Evolutionary conservation across 2,797 vertebrate species (phyloP).

Genomic region (Anguilla anguilla): DNA sequence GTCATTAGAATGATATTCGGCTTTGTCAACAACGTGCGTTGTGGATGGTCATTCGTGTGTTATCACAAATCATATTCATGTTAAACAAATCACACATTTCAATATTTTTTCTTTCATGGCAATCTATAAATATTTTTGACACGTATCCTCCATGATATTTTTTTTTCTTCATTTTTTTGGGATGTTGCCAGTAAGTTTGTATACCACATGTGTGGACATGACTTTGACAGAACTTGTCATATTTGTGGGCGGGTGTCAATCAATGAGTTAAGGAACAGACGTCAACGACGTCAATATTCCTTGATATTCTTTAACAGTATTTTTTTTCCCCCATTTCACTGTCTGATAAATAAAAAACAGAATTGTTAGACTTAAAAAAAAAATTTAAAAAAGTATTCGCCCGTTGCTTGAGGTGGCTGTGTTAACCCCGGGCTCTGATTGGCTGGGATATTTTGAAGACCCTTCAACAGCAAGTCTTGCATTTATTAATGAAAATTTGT

Average conservation of each 20-base stretch:
- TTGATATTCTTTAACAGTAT: constrained; percentile 12
- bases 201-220: too few species aligned
- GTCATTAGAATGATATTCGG: background rate
- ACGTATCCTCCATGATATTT: background rate
- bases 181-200: too few species aligned
- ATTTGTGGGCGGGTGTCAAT: background rate
- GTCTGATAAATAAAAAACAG: constrained; percentile 21
- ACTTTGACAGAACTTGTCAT: background rate
- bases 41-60: background rate
- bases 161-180: too few species aligned
- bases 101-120: background rate
- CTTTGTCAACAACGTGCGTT: background rate
- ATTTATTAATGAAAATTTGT: constrained; percentile 48
- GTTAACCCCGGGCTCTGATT: background rate
- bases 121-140: background rate
- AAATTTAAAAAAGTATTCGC: background rate
- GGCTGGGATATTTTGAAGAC: constrained; percentile 19
- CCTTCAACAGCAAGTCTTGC: constrained; percentile 37
- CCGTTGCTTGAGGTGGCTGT: background rate
- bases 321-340: constrained; percentile 9
- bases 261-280: background rate
- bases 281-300: too few species aligned
- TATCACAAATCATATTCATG: background rate
- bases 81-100: background rate
- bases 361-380: constrained; percentile 9